A percentile compares a stretch with the other conserved stretches of the same genome.
Conservation (phyloP, 2,888 invertebrate species). For the Tipula lateralis region DNA sequence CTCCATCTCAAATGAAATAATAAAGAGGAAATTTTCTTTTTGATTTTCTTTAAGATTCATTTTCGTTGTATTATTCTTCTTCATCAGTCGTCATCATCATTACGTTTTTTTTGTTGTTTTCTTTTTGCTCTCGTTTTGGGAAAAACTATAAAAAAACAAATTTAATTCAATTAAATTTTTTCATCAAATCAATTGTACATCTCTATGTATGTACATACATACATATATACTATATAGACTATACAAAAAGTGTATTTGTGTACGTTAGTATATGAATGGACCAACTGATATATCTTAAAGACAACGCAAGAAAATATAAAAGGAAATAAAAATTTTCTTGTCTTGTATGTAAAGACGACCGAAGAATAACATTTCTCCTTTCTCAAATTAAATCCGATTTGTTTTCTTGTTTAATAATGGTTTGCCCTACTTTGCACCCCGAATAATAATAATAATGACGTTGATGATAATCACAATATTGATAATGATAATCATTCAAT, state of each 20-base stretch:
- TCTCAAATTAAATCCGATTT: not conserved
- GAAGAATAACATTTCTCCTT: not conserved
- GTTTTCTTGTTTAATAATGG: not conserved
- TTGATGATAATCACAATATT: not conserved
- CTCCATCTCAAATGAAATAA: slow-evolving; percentile 19
- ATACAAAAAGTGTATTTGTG: not conserved
- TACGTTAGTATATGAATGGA: not conserved
- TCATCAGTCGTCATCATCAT: not conserved
- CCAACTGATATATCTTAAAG: not conserved
- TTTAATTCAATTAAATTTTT: slow-evolving; percentile 11
- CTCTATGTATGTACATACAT: not conserved
- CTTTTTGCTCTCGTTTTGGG: not conserved
- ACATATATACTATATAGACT: not conserved
- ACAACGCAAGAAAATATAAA: not conserved
- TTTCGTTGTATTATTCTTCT: not conserved
- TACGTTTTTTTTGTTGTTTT: not conserved
- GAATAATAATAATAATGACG: not conserved
- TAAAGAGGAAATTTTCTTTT: slow-evolving; percentile 9
- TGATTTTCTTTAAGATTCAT: slow-evolving; percentile 24
- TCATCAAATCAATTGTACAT: slow-evolving; percentile 19
- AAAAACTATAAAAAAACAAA: slow-evolving; percentile 16
- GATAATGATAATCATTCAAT: not conserved
- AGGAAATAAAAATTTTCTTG: not conserved
- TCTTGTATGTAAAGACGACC: not conserved
- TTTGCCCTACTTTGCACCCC: not conserved